A percentile compares a stretch with the other conserved stretches of the same genome.
Evolutionary conservation across 2,888 invertebrate species (phyloP).

Genomic region (Parnassius smintheus): DNA sequence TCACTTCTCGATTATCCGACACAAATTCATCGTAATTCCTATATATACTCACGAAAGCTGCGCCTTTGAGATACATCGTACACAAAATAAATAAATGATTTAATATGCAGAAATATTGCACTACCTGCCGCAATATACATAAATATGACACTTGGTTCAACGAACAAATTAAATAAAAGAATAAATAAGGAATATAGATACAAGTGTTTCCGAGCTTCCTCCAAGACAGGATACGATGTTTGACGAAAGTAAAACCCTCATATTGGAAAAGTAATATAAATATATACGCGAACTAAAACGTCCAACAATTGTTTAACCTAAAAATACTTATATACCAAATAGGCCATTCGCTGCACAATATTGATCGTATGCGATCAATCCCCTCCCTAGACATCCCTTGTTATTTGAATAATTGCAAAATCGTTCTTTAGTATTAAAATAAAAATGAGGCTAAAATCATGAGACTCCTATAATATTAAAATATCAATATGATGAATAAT

Average conservation of each 20-base stretch:
- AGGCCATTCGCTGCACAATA: constrained; percentile 47
- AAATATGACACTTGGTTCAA: background rate
- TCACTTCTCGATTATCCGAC: constrained; percentile 41
- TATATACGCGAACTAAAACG: constrained; percentile 29
- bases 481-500: no score
- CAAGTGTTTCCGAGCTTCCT: background rate
- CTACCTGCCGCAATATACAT: constrained; percentile 8
- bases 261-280: constrained; percentile 17
- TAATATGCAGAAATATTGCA: constrained; percentile 23
- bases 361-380: background rate
- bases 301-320: constrained; percentile 54
- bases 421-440: no score
- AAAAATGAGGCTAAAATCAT: no score
- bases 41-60: constrained; percentile 31
- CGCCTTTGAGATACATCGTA: constrained; percentile 19
- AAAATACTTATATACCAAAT: constrained; percentile 49
- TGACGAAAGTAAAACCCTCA: background rate
- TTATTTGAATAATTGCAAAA: no score
- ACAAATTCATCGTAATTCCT: constrained; percentile 45
- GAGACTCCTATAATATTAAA: no score
- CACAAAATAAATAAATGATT: constrained; percentile 29
- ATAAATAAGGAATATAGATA: background rate
- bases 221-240: background rate
- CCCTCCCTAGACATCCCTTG: no score
- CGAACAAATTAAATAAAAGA: background rate